Evolutionary conservation across 2,113 vertebrate genomes (phyloP).

Genomic region (Australoheros scitulus): DNA sequence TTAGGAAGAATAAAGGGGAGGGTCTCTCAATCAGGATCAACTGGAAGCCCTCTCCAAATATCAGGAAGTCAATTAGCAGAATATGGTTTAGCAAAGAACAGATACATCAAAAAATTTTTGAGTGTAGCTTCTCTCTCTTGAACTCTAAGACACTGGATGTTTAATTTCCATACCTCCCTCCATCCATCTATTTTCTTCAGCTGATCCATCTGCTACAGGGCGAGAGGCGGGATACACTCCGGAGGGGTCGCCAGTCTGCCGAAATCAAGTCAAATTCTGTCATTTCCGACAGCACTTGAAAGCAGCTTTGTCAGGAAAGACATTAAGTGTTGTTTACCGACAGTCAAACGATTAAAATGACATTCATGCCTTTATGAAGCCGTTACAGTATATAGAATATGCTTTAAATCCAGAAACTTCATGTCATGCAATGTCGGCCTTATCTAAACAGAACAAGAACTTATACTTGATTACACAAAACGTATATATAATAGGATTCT

Average conservation of each 20-base stretch:
- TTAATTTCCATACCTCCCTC: not conserved
- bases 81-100: not conserved
- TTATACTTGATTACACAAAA: not conserved
- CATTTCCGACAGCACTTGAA: conserved; percentile 24
- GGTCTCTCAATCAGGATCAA: too few relatives aligned
- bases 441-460: too few relatives aligned
- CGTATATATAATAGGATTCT: not conserved
- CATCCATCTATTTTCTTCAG: too few relatives aligned
- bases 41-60: too few relatives aligned
- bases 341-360: not conserved
- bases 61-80: too few relatives aligned
- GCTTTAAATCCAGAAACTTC: not conserved
- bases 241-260: too few relatives aligned
- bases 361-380: not conserved
- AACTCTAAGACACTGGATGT: not conserved
- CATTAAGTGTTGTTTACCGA: not conserved
- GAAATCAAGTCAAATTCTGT: not conserved
- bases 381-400: not conserved
- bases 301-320: conserved; percentile 3
- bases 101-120: not conserved
- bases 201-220: too few relatives aligned
- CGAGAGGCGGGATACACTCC: too few relatives aligned
- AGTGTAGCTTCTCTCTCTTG: not conserved
- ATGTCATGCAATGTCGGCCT: not conserved
- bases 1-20: too few relatives aligned